These are phyloP conservation scores for Montipora cactus DNA, from an alignment of 64 coral and sea anemone genomes.

Conservation along the genomic window DNA sequence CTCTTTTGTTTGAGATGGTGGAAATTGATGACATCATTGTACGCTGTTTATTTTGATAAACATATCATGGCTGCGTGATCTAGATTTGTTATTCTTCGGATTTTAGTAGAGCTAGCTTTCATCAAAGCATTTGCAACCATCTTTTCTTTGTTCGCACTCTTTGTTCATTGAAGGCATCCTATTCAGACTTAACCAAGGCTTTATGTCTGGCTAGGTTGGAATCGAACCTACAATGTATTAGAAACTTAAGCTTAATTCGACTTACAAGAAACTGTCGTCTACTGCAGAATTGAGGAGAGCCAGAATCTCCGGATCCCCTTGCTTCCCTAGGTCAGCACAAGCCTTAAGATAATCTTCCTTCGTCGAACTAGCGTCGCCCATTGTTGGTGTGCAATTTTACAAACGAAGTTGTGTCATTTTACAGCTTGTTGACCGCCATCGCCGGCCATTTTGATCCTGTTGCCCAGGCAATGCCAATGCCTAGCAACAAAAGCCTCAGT, in stretches of 20 bases:
- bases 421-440: not conserved
- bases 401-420: not conserved
- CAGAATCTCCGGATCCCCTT: constrained; percentile 80
- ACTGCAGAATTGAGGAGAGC: constrained; percentile 82
- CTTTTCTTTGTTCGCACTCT: too few species aligned
- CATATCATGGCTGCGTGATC: not conserved
- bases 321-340: constrained; percentile 73
- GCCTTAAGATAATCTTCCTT: constrained; percentile 82
- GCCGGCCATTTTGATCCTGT: constrained; percentile 54
- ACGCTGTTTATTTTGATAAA: too few species aligned
- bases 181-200: too few species aligned
- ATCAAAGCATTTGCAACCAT: too few species aligned
- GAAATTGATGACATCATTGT: not conserved
- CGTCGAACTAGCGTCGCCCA: constrained; percentile 83
- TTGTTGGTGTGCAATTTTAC: not conserved
- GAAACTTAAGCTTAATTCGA: not conserved
- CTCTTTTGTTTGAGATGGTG: not conserved
- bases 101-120: too few species aligned
- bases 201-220: too few species aligned
- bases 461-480: constrained; percentile 13
- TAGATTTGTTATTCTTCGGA: not conserved
- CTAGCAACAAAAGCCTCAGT: not conserved
- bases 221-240: too few species aligned
- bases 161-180: too few species aligned
- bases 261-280: constrained; percentile 88